Evolutionary conservation across 2,797 vertebrate genomes (phyloP).

Genomic region (Enteromius trimaculatus): DNA sequence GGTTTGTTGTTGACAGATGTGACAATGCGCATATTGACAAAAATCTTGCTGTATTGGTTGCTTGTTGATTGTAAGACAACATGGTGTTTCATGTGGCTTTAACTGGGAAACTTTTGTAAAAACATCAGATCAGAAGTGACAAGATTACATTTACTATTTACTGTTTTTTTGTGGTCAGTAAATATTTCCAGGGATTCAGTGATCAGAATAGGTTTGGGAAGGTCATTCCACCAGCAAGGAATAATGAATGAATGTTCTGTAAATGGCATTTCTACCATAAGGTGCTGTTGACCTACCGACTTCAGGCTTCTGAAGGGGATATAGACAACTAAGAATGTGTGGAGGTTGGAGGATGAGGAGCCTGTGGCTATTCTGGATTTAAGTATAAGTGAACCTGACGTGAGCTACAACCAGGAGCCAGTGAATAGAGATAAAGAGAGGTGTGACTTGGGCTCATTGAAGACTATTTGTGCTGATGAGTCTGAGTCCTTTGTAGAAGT

Average conservation of each 20-base stretch:
- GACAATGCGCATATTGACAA: neutral
- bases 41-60: neutral
- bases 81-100: neutral
- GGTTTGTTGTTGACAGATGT: neutral
- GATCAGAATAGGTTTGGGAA: neutral
- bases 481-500: neutral
- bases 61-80: neutral
- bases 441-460: neutral
- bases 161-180: neutral
- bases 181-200: neutral
- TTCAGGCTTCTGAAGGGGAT: neutral
- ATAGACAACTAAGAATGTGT: neutral
- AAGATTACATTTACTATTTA: neutral
- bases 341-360: neutral
- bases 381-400: neutral
- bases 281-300: neutral
- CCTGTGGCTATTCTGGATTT: neutral
- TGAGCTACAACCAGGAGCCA: neutral
- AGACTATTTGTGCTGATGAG: neutral
- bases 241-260: neutral
- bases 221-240: neutral
- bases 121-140: neutral
- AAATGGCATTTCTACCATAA: neutral
- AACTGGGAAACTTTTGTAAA: constrained; percentile 2
- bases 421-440: neutral